Percentiles rank a stretch among this genome's conserved stretches.
Conservation (phyloP, 2,113 vertebrate species). For the Phalacrocorax carbo region DNA sequence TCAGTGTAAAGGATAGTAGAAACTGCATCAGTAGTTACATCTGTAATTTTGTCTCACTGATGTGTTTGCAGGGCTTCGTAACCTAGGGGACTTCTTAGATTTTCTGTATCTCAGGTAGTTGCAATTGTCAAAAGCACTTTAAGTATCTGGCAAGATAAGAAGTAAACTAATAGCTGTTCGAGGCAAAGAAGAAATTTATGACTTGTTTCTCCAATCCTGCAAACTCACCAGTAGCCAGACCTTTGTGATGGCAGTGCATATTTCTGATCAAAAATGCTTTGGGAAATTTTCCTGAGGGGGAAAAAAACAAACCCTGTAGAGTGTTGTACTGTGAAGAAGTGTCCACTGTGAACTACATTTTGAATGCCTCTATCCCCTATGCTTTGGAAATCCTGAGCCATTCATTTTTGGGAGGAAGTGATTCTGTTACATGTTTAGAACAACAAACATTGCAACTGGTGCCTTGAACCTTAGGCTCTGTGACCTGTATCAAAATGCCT, state of each 20-base stretch:
- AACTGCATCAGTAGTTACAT: neutral
- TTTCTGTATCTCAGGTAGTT: neutral
- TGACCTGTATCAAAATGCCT: neutral
- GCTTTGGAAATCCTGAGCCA: neutral
- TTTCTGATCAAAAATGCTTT: neutral
- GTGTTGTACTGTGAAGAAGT: neutral
- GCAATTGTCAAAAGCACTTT: neutral
- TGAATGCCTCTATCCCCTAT: neutral
- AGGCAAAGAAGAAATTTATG: neutral
- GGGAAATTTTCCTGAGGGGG: neutral
- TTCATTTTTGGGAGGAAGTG: neutral
- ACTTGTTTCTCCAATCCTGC: neutral
- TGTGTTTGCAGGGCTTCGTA: neutral
- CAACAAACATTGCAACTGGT: neutral
- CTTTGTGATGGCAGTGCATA: neutral
- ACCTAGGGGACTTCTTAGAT: neutral
- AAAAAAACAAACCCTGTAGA: neutral
- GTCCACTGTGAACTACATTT: neutral
- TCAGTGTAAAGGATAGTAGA: neutral
- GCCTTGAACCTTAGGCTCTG: neutral
- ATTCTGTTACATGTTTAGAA: neutral
- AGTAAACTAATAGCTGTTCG: neutral
- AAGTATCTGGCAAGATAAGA: neutral
- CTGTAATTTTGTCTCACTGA: neutral
- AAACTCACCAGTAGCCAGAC: neutral